Conservation (phyloP, 2,113 vertebrate genomes). For the Corythornis madagascariensis region DNA sequence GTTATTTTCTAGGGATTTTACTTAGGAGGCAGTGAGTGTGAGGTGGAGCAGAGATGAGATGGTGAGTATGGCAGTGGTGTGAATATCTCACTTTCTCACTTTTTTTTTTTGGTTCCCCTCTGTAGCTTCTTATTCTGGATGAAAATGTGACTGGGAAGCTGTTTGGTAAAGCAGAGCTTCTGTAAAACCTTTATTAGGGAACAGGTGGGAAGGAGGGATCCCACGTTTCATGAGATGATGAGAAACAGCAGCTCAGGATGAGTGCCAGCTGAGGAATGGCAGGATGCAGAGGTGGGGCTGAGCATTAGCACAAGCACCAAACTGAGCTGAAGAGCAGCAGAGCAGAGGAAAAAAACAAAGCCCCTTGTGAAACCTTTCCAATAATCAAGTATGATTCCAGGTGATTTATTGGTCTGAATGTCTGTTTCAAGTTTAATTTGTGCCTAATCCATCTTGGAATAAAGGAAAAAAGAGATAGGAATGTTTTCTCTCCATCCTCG, state of each 20-base stretch:
- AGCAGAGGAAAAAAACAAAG: not conserved
- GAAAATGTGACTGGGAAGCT: not conserved
- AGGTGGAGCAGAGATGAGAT: not conserved
- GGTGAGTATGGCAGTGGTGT: not conserved
- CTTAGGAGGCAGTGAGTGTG: not conserved
- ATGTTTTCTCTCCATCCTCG: accelerated
- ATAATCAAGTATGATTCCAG: not conserved
- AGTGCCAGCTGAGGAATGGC: not conserved
- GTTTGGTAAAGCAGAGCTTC: not conserved
- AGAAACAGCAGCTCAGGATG: not conserved
- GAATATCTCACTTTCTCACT: not conserved
- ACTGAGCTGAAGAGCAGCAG: not conserved
- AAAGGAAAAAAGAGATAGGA: not conserved
- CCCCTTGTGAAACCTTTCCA: not conserved
- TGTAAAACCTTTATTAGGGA: not conserved
- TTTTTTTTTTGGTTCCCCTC: not conserved
- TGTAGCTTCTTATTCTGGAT: not conserved
- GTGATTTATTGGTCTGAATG: not conserved
- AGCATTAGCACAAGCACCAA: not conserved
- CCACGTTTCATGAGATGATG: not conserved
- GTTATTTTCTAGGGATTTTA: not conserved
- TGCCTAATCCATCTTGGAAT: not conserved
- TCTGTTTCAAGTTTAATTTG: not conserved
- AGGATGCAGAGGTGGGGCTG: constrained; percentile 14
- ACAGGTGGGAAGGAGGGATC: constrained; percentile 4